Evolutionary conservation across 2,888 invertebrate genomes (phyloP).

Genomic region (Harpalus rubripes): DNA sequence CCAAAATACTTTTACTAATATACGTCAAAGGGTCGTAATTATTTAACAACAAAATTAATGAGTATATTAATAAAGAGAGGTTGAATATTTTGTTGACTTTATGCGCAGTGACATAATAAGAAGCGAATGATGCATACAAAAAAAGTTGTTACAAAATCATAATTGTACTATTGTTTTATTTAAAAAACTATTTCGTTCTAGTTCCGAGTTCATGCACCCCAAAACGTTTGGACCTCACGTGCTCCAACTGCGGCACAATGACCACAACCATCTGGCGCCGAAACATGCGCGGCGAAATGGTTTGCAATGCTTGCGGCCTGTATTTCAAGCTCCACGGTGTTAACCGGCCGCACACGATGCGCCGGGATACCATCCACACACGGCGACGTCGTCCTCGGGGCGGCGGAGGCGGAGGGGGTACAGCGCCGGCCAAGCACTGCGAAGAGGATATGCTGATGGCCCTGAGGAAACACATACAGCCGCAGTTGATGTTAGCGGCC

Average conservation of each 20-base stretch:
- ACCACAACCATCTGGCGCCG: conserved; percentile 98
- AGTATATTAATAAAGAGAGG: too few relatives aligned
- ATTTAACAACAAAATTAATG: too few relatives aligned
- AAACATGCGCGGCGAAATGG: conserved; percentile 97
- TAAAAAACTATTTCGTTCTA: background rate
- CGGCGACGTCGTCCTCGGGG: conserved; percentile 92
- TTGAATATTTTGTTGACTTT: too few relatives aligned
- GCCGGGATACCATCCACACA: conserved; percentile 97
- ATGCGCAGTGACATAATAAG: too few relatives aligned
- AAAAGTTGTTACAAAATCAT: too few relatives aligned
- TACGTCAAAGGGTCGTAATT: too few relatives aligned
- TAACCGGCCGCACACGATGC: conserved; percentile 95
- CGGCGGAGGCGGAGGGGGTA: conserved; percentile 77
- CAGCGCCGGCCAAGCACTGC: conserved; percentile 69
- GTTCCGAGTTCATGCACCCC: conserved; percentile 71
- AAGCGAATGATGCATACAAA: too few relatives aligned
- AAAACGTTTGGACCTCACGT: conserved; percentile 90
- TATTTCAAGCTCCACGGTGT: conserved; percentile 98
- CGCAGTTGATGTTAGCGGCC: conserved; percentile 76
- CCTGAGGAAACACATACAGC: conserved; percentile 84
- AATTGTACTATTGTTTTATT: too few relatives aligned
- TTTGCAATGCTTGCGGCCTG: conserved; percentile 98
- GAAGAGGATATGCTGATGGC: conserved; percentile 85
- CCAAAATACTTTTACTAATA: too few relatives aligned
- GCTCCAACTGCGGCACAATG: conserved; percentile 98